Percentiles rank a stretch among this genome's conserved stretches.
These are phyloP conservation scores for Pentamera pediparva DNA, from an alignment of 53 echinoderm and acorn worm genomes.

Conservation along the genomic window DNA sequence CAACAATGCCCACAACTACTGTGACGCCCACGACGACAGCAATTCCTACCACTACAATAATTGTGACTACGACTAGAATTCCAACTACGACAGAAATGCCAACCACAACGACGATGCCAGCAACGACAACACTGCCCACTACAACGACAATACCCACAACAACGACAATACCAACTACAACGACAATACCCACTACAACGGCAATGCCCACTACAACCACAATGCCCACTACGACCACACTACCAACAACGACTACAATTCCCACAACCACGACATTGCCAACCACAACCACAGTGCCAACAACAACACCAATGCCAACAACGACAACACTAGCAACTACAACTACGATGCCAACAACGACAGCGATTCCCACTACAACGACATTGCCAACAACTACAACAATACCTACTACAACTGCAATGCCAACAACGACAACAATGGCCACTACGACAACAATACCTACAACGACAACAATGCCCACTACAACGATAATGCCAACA, in stretches of 20 bases:
- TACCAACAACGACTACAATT: background rate
- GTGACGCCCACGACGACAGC: background rate
- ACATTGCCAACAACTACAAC: background rate
- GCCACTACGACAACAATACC: background rate
- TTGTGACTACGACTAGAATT: background rate
- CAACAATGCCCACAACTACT: slow-evolving; percentile 5
- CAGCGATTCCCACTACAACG: background rate
- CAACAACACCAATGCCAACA: background rate
- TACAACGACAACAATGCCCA: background rate
- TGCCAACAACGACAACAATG: background rate
- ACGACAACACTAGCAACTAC: background rate
- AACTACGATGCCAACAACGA: background rate
- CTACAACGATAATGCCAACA: background rate
- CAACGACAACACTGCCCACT: background rate
- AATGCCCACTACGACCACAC: background rate
- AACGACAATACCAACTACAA: background rate
- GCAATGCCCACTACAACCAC: background rate
- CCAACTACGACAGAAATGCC: background rate
- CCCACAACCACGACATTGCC: background rate
- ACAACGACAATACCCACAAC: background rate
- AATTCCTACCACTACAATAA: background rate
- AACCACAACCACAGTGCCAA: background rate
- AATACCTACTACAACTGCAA: background rate
- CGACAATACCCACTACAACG: background rate
- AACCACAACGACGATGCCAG: background rate